These are phyloP conservation scores for Sebastes nivosus DNA, from an alignment of 2,797 vertebrate species.

Conservation along the genomic window DNA sequence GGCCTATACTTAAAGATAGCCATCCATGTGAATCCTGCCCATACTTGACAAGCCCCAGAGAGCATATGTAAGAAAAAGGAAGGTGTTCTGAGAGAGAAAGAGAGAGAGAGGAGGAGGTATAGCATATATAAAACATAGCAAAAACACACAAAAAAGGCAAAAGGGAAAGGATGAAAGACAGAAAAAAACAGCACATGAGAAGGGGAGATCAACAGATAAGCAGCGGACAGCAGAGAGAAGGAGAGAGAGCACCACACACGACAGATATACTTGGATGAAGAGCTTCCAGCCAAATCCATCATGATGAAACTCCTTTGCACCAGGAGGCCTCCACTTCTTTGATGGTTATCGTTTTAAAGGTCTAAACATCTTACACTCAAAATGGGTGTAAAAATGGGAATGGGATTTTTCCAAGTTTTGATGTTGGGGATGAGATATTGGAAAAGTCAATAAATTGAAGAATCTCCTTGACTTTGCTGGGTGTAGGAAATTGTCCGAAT, in stretches of 20 bases:
- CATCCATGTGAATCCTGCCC: conserved; percentile 47
- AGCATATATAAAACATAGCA: not conserved
- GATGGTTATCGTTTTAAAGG: conserved; percentile 65
- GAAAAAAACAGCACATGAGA: conserved; percentile 16
- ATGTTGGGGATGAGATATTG: conserved; percentile 27
- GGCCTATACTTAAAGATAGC: conserved; percentile 59
- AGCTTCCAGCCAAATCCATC: conserved; percentile 62
- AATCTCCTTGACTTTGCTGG: not conserved
- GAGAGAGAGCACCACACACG: not conserved
- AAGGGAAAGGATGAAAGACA: not conserved
- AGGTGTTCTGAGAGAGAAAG: conserved; percentile 15
- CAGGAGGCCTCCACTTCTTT: conserved; percentile 48
- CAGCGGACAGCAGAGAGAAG: not conserved
- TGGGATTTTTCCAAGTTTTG: conserved; percentile 37
- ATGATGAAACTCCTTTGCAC: conserved; percentile 62
- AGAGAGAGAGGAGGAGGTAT: not conserved
- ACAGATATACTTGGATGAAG: conserved; percentile 46
- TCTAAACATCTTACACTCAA: conserved; percentile 53
- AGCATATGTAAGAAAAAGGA: conserved; percentile 43
- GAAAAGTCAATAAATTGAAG: conserved; percentile 11
- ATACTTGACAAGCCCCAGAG: conserved; percentile 47
- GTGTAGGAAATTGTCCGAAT: not conserved
- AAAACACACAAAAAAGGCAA: not conserved
- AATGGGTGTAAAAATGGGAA: conserved; percentile 32
- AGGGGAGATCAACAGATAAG: conserved; percentile 31